Conservation (phyloP, 30 jellyfish, hydroid and myxozoan genomes). For the Chrysaora quinquecirrha region DNA sequence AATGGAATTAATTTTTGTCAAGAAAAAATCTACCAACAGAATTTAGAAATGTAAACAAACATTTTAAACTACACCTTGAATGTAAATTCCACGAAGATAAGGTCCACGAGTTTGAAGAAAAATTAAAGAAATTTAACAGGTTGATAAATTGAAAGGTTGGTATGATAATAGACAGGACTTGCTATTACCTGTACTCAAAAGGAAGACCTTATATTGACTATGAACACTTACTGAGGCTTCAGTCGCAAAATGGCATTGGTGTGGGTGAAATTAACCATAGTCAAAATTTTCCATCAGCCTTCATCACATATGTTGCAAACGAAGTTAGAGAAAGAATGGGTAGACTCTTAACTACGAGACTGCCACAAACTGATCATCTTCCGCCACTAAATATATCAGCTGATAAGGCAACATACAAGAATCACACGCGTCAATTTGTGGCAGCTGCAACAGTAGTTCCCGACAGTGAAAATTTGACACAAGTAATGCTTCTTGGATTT, state of each 20-base stretch:
- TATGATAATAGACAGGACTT: neutral
- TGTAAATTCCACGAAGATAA: neutral
- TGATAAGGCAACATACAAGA: constrained; percentile 25
- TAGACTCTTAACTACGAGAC: neutral
- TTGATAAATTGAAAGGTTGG: neutral
- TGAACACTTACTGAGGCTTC: neutral
- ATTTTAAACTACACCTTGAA: neutral
- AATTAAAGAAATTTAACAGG: neutral
- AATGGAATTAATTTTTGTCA: neutral
- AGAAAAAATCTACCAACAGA: neutral
- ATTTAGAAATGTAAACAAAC: neutral
- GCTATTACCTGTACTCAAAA: constrained; percentile 4
- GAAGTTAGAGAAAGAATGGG: constrained; percentile 7
- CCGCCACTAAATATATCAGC: constrained; percentile 21
- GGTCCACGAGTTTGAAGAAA: neutral
- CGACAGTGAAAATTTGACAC: neutral
- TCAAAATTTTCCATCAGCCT: constrained; percentile 8
- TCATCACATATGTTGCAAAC: constrained; percentile 7
- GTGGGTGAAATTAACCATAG: constrained; percentile 36
- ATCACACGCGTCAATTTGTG: constrained; percentile 5
- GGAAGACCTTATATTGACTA: constrained; percentile 12
- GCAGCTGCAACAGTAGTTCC: neutral
- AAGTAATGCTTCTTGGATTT: neutral
- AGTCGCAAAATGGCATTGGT: neutral
- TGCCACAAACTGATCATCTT: constrained; percentile 25